Percentiles rank a stretch among this genome's conserved stretches.
Evolutionary conservation across 2,888 invertebrate species (phyloP).

Genomic region (Nephrocerus scutellatus): DNA sequence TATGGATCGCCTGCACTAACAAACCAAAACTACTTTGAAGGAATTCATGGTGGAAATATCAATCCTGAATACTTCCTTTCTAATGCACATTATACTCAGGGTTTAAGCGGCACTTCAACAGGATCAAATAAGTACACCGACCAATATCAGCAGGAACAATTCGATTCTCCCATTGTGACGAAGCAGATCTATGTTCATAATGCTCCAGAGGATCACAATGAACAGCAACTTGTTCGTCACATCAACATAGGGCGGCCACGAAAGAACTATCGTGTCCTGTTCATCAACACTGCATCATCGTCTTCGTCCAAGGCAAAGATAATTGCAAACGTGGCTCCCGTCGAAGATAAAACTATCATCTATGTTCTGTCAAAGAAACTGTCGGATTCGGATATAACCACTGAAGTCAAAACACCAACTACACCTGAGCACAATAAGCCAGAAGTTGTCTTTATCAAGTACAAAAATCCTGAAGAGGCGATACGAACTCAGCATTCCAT

Average conservation of each 20-base stretch:
- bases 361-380: conserved; percentile 44
- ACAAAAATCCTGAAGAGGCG: conserved; percentile 44
- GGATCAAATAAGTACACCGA: not conserved
- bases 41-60: too few species aligned
- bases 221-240: conserved; percentile 38
- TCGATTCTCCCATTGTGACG: conserved; percentile 31
- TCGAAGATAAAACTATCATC: conserved; percentile 45
- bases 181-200: conserved; percentile 44
- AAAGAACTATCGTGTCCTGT: conserved; percentile 43
- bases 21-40: too few species aligned
- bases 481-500: conserved; percentile 41
- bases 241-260: conserved; percentile 39
- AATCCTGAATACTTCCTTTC: too few species aligned
- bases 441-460: conserved; percentile 45
- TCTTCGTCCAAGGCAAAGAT: conserved; percentile 36
- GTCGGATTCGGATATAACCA: conserved; percentile 34
- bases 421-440: conserved; percentile 37
- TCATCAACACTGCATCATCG: conserved; percentile 43
- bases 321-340: conserved; percentile 39
- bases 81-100: too few species aligned
- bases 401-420: conserved; percentile 38
- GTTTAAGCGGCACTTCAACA: too few species aligned
- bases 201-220: conserved; percentile 43
- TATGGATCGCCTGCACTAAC: too few species aligned
- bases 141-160: not conserved